Evolutionary conservation across 2,888 invertebrate species (phyloP), one percentile per base, ranked within the genome.

Genomic region (Ptilodon capucinus): DNA sequence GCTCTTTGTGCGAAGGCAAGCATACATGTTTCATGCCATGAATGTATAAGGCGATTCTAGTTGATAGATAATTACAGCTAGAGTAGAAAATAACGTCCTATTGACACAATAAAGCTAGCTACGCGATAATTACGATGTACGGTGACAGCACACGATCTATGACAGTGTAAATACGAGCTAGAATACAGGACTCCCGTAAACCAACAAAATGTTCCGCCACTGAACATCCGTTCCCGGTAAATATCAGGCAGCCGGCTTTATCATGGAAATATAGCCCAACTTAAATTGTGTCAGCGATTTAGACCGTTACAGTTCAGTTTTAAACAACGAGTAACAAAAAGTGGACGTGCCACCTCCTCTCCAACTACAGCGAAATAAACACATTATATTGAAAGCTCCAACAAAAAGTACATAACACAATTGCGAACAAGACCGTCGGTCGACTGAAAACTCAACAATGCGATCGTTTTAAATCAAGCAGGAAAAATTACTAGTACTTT

Each of bases 401-500:
- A 57, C 17, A 44, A 9, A 42, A 57, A 54, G 45, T 54, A 30
- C 14, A 43, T 50, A 58, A 61, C 41, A 56, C 49, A 52, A 59
- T 59, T 50, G 49, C 13, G 49, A 64, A 60, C 58, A 56, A 59
- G 50, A 65, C 54, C 38, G 18, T 19, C 54, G 58, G 56, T 74
- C 74, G 68, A 71, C 68, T 67, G 73, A 61, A 74, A 81, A 80
- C 76, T 81, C 74, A 74, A 74, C 76, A 71, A 71, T 67, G 70
- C 72, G 79, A 84, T 82, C 84, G 81, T 79, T 86, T 84, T 83
- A 82, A 83, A 84, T 86, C 83, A 84, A 80, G 78, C 85, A 76
- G 77, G 78, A 86, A 86, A 86, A 87, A 86, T 87, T 87, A 86
- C 85, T 77, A 57, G 79, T 79, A 81, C 82, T 88, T 84, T 84